phyloP scores from a whole-genome alignment of 2,797 vertebrate genomes.

The Rhinophrynus dorsalis region DNA sequence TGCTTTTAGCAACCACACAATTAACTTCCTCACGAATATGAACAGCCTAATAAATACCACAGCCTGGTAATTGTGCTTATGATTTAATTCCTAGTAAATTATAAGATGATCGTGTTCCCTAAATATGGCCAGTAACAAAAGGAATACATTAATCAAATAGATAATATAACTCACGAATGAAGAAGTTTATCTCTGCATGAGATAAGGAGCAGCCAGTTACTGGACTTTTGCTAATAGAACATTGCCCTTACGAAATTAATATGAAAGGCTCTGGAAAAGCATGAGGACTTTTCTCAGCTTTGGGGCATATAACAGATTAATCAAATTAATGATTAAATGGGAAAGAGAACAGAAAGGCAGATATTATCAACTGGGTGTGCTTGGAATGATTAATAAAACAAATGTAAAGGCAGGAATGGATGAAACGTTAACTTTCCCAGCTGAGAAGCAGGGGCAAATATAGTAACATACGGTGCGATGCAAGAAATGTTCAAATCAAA shows the following conservation, averaged over 20 bases:
- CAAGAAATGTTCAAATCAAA: too few species aligned
- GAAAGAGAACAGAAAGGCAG: too few species aligned
- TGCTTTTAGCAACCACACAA: too few species aligned
- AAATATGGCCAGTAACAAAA: slow-evolving; percentile 22
- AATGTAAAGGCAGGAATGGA: too few species aligned
- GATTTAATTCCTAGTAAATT: slow-evolving; percentile 11
- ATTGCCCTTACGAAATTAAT: not conserved
- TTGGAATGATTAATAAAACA: too few species aligned
- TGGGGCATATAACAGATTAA: too few species aligned
- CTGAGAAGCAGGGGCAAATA: too few species aligned
- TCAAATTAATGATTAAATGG: too few species aligned
- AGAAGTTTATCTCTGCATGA: slow-evolving; percentile 8
- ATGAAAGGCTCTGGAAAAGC: not conserved
- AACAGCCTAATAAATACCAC: not conserved
- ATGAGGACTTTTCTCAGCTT: too few species aligned
- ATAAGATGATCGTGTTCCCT: slow-evolving; percentile 18
- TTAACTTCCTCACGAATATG: slow-evolving; percentile 4
- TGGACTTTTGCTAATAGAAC: slow-evolving; percentile 4
- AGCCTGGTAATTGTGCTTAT: slow-evolving; percentile 12
- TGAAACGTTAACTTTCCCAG: too few species aligned
- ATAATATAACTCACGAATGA: not conserved
- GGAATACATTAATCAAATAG: slow-evolving; percentile 23
- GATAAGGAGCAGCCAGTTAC: not conserved
- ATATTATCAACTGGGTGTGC: too few species aligned
- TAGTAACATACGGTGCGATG: too few species aligned